Percentiles rank a stretch among this genome's conserved stretches.
Conservation (phyloP, 1,140 invertebrate species). For the Trigoniulus corallinus region DNA sequence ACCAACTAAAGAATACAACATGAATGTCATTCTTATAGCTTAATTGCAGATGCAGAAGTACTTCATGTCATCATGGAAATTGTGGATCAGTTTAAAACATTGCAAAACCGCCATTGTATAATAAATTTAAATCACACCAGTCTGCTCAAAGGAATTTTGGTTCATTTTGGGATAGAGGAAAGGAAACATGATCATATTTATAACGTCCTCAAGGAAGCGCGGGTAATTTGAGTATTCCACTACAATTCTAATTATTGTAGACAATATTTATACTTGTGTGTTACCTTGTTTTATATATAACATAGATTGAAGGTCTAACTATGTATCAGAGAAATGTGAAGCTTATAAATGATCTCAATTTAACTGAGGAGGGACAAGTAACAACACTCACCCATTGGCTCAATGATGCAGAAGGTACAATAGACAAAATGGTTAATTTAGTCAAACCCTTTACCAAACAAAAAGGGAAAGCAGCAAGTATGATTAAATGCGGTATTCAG, state of each 20-base stretch:
- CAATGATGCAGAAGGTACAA: slow-evolving; percentile 48
- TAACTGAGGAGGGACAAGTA: neutral
- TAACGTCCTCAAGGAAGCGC: slow-evolving; percentile 39
- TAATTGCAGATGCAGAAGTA: slow-evolving; percentile 70
- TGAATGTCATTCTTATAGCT: slow-evolving; percentile 24
- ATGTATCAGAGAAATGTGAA: too few species aligned
- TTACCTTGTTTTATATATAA: too few species aligned
- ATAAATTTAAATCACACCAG: slow-evolving; percentile 69
- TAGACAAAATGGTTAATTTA: slow-evolving; percentile 42
- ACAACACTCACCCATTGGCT: too few species aligned
- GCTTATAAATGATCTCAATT: slow-evolving; percentile 8
- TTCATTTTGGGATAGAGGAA: slow-evolving; percentile 60
- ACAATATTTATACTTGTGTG: too few species aligned
- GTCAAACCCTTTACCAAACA: slow-evolving; percentile 18
- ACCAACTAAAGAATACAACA: neutral
- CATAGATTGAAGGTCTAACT: too few species aligned
- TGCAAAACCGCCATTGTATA: slow-evolving; percentile 47
- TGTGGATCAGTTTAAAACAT: slow-evolving; percentile 45
- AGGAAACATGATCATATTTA: slow-evolving; percentile 49
- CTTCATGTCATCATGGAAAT: slow-evolving; percentile 60
- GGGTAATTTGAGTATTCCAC: too few species aligned
- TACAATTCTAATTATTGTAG: too few species aligned
- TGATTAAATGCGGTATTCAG: slow-evolving; percentile 47
- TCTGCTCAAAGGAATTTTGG: slow-evolving; percentile 55
- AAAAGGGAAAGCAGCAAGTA: slow-evolving; percentile 33